Conservation (phyloP, 2,797 vertebrate genomes). For the Lithobates pipiens region DNA sequence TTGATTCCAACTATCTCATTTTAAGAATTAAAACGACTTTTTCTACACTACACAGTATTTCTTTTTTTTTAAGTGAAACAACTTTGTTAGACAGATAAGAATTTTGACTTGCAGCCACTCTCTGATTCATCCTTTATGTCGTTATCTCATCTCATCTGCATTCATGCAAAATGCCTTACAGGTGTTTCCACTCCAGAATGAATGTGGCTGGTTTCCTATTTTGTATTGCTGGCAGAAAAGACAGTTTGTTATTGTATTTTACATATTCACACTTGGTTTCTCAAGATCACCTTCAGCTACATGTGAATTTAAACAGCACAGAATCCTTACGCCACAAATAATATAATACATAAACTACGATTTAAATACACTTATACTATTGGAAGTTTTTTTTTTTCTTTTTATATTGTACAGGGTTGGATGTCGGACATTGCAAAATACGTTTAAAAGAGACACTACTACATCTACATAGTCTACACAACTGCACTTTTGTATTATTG, state of each 20-base stretch:
- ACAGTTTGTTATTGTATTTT: constrained; percentile 40
- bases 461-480: too few species aligned
- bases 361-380: neutral
- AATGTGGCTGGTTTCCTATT: constrained; percentile 40
- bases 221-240: constrained; percentile 24
- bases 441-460: too few species aligned
- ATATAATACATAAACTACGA: neutral
- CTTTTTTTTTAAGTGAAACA: constrained; percentile 5
- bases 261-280: constrained; percentile 31
- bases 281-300: constrained; percentile 40
- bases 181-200: constrained; percentile 52
- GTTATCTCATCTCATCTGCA: constrained; percentile 46
- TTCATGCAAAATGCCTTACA: constrained; percentile 52
- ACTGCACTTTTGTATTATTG: too few species aligned
- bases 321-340: neutral
- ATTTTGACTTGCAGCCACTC: constrained; percentile 27
- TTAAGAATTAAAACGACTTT: neutral
- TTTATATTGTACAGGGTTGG: neutral
- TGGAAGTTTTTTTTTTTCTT: neutral
- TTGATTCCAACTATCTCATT: neutral
- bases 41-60: neutral
- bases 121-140: constrained; percentile 31
- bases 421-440: too few species aligned
- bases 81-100: constrained; percentile 3
- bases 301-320: neutral